Evolutionary conservation across 1,140 invertebrate genomes (phyloP).

Genomic region (Saccostrea cuccullata): DNA sequence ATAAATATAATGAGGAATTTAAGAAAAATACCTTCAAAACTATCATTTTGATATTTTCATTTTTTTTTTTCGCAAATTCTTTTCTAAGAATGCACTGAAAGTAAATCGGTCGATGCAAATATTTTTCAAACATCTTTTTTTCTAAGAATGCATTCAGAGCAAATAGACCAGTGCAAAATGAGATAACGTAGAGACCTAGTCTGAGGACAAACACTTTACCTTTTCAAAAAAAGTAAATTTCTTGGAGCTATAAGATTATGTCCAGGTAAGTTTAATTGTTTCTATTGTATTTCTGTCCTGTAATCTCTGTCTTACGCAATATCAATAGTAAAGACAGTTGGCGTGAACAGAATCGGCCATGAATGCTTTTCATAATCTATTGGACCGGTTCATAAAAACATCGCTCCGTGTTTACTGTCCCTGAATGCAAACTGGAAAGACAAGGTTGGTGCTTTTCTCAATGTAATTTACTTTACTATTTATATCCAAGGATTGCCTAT

Average conservation of each 20-base stretch:
- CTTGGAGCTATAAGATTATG: not conserved
- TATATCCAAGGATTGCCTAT: not conserved
- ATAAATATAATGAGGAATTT: no score
- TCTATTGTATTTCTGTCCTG: not conserved
- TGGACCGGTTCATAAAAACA: slow-evolving; percentile 35
- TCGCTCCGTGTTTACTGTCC: not conserved
- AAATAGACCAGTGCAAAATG: no score
- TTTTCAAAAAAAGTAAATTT: not conserved
- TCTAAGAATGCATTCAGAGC: no score
- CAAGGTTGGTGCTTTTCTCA: not conserved
- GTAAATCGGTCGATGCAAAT: no score
- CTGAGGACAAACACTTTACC: not conserved
- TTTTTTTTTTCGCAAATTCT: no score
- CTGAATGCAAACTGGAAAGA: slow-evolving; percentile 21
- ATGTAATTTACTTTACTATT: slow-evolving; percentile 15
- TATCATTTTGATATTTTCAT: no score
- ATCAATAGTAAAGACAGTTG: not conserved
- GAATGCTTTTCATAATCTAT: slow-evolving; percentile 39
- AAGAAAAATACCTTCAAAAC: no score
- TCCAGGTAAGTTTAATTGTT: not conserved
- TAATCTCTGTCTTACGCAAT: not conserved
- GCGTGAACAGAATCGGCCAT: not conserved
- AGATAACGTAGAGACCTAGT: no score
- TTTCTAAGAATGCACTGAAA: no score
- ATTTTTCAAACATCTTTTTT: no score